Evolutionary conservation across 2,797 vertebrate genomes (phyloP).

Genomic region (Myotis daubentonii): DNA sequence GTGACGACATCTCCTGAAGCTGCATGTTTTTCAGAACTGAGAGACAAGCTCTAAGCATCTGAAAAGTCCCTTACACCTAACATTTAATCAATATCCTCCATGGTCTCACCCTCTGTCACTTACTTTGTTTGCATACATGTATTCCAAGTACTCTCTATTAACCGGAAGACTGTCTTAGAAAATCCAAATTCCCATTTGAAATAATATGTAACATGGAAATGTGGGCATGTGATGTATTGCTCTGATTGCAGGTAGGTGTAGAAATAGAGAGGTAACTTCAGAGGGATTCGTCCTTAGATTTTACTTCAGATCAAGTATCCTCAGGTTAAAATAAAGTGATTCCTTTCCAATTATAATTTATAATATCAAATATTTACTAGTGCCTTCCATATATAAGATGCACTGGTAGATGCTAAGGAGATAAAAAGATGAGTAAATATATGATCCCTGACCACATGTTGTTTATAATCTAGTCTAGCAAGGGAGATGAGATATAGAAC

Average conservation of each 20-base stretch:
- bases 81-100: not conserved
- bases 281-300: not conserved
- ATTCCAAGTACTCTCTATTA: not conserved
- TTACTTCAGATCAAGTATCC: not conserved
- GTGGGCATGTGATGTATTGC: not conserved
- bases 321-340: not conserved
- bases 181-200: not conserved
- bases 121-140: not conserved
- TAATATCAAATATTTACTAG: conserved; percentile 17
- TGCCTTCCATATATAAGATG: not conserved
- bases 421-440: conserved; percentile 31
- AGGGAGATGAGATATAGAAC: not conserved
- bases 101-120: not conserved
- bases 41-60: not conserved
- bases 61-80: not conserved
- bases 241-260: not conserved
- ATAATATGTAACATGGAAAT: conserved; percentile 8
- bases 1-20: not conserved
- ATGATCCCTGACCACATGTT: not conserved
- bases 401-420: not conserved
- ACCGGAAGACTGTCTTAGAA: not conserved
- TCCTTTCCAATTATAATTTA: conserved; percentile 2
- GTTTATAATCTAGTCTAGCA: not conserved
- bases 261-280: not conserved
- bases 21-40: not conserved